Evolutionary conservation across 2,797 vertebrate species (phyloP), one percentile per base, ranked within the genome.

Genomic region (Artibeus jamaicensis): DNA sequence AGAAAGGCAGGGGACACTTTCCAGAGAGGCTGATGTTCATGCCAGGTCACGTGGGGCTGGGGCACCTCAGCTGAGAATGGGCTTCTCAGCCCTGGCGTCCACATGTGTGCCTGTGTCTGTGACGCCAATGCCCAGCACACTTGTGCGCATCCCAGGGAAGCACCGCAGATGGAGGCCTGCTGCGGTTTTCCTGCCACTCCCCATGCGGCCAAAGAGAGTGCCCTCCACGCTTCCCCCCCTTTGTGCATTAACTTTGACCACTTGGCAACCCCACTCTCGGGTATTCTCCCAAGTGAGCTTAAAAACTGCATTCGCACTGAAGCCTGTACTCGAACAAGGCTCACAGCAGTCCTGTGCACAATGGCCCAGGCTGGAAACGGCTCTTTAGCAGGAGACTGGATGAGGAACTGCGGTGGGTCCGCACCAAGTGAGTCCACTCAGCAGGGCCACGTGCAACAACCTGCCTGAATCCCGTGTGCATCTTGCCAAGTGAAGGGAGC

Each of bases 351-450:
- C 76, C 48, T 39, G 39, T 9, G n/a, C 24, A 2, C 65, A 29
- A 94, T 7, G 16, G 8, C 29, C 76, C 10, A 7, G 42, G 53
- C 68, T 9, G 9, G 42, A 78, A 22, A 59, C 3, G 15, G 39
- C 42, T 42, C 62, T 81, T 32, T 15, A 21, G 9, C 15, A 37
- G 9, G 42, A 34, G 26, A 16, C 18, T 0, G 9, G 29, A 22
- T 5, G 18, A 46, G 12, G 2, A 21, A 24, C 7, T 4, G 3
- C 6, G 42, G 6, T 0, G 22, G 32, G 8, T 24, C 34, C 10
- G 6, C 3, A 11, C 15, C 32, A 2, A 4, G 15, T 34, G 34
- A 15, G 10, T 11, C 29, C 19, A 10, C 29, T 57, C 65, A 24
- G 71, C 65, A 67, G 34, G 14, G 19, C 71, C 2, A 9, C 24